A percentile compares a stretch with the other conserved stretches of the same genome.
phyloP scores from a whole-genome alignment of 1,140 invertebrate species.

The Ditylenchus dipsaci region DNA sequence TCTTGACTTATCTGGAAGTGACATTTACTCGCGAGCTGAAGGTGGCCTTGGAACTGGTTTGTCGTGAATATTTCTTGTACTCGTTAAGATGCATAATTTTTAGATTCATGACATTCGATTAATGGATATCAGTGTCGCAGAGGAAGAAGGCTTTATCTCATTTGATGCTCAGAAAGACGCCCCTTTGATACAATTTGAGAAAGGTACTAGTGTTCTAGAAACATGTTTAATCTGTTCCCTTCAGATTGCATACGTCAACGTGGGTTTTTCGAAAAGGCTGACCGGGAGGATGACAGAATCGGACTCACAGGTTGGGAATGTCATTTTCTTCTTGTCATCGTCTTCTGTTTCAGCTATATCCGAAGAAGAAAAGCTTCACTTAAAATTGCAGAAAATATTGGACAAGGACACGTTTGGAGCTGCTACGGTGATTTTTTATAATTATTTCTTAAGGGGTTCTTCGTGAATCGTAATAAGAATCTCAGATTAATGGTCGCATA shows the following conservation, averaged over 20 bases:
- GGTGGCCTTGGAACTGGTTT: slow-evolving; percentile 2
- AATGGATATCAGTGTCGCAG: background rate
- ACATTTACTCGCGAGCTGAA: slow-evolving; percentile 19
- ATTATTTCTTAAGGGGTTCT: background rate
- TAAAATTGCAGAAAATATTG: slow-evolving; percentile 21
- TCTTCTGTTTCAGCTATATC: slow-evolving; percentile 21
- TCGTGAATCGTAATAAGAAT: background rate
- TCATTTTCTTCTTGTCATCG: background rate
- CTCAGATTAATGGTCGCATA: slow-evolving; percentile 15
- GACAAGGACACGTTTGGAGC: slow-evolving; percentile 29
- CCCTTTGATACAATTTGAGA: slow-evolving; percentile 12
- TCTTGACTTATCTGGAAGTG: slow-evolving; percentile 24
- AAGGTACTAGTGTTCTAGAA: background rate
- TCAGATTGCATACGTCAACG: slow-evolving; percentile 7
- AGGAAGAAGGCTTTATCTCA: background rate
- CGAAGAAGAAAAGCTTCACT: slow-evolving; percentile 32
- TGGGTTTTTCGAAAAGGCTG: slow-evolving; percentile 13
- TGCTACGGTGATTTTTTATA: background rate
- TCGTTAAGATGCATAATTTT: background rate
- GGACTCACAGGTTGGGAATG: slow-evolving; percentile 1
- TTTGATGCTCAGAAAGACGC: slow-evolving; percentile 10
- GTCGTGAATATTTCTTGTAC: background rate
- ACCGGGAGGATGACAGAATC: slow-evolving; percentile 14
- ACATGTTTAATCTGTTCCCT: too few relatives aligned
- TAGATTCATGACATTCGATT: slow-evolving; percentile 10